A percentile compares a stretch with the other conserved stretches of the same genome.
phyloP scores from a whole-genome alignment of 2,797 vertebrate genomes.

The Allobates femoralis region DNA sequence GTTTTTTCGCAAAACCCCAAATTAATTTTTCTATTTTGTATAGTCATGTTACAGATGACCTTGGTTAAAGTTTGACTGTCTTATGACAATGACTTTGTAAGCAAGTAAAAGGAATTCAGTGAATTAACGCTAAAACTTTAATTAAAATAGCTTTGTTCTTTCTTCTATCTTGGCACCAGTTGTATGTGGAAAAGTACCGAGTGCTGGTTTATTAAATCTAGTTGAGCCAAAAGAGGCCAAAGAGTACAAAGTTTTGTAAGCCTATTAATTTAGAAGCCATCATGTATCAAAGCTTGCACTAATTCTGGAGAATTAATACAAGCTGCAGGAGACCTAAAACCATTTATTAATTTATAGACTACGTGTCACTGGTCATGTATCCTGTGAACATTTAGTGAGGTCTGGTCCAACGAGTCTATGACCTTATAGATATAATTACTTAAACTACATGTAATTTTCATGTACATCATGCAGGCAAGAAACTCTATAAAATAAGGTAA shows the following conservation, averaged over 20 bases:
- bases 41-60: not conserved
- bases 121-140: slow-evolving; percentile 32
- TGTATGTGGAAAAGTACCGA: slow-evolving; percentile 75
- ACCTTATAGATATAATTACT: not conserved
- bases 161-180: slow-evolving; percentile 62
- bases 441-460: no score
- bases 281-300: slow-evolving; percentile 12
- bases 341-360: not conserved
- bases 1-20: not conserved
- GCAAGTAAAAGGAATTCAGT: slow-evolving; percentile 1
- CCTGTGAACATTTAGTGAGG: not conserved
- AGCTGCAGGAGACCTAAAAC: slow-evolving; percentile 19
- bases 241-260: slow-evolving; percentile 45
- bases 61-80: not conserved
- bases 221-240: slow-evolving; percentile 65
- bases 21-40: not conserved
- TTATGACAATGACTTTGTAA: not conserved
- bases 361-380: not conserved
- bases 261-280: slow-evolving; percentile 49
- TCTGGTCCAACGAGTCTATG: not conserved
- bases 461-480: no score
- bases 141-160: slow-evolving; percentile 54
- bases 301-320: not conserved
- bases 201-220: slow-evolving; percentile 66
- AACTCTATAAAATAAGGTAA: no score